Percentiles rank a stretch among this genome's conserved stretches.
These are phyloP conservation scores for Poeciliopsis gracilis DNA, from an alignment of 2,797 vertebrate species.

Conservation along the genomic window DNA sequence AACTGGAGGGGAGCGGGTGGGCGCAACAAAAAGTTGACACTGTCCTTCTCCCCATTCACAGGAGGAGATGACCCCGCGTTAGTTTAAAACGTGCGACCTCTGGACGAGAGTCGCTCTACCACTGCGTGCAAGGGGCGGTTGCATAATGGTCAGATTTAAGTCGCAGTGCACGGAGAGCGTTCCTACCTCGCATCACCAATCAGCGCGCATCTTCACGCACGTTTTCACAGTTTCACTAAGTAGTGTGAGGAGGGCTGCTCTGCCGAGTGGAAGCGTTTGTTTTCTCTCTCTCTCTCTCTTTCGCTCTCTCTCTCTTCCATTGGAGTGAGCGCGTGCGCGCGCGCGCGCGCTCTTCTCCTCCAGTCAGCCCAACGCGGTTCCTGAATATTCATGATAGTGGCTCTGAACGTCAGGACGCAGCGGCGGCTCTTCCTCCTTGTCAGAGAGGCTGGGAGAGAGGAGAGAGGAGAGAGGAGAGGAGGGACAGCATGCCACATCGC, in stretches of 20 bases:
- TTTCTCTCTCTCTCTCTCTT: no score
- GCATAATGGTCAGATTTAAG: slow-evolving; percentile 37
- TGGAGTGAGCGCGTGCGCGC: no score
- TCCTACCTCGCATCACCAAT: slow-evolving; percentile 32
- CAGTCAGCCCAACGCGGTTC: slow-evolving; percentile 32
- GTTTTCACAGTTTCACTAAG: slow-evolving; percentile 33
- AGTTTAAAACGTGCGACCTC: slow-evolving; percentile 37
- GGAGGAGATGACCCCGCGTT: slow-evolving; percentile 10
- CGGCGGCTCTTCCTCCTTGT: slow-evolving; percentile 58
- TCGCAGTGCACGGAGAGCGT: slow-evolving; percentile 16
- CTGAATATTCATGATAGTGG: slow-evolving; percentile 81
- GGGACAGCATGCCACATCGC: slow-evolving; percentile 72
- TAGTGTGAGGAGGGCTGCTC: slow-evolving; percentile 12
- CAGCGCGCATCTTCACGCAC: slow-evolving; percentile 24
- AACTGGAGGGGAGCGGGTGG: no score
- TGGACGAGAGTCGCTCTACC: slow-evolving; percentile 25
- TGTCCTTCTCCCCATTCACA: background rate
- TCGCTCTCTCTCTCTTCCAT: no score
- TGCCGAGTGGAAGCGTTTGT: slow-evolving; percentile 31
- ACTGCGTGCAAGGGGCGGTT: slow-evolving; percentile 30
- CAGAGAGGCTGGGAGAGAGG: slow-evolving; percentile 26
- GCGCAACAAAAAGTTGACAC: background rate
- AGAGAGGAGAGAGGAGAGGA: slow-evolving; percentile 18
- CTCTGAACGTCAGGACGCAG: slow-evolving; percentile 76
- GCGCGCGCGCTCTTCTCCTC: slow-evolving; percentile 32